Percentiles rank a stretch among this genome's conserved stretches.
Conservation (phyloP, 2,113 vertebrate genomes). For the Cepphus grylle region DNA sequence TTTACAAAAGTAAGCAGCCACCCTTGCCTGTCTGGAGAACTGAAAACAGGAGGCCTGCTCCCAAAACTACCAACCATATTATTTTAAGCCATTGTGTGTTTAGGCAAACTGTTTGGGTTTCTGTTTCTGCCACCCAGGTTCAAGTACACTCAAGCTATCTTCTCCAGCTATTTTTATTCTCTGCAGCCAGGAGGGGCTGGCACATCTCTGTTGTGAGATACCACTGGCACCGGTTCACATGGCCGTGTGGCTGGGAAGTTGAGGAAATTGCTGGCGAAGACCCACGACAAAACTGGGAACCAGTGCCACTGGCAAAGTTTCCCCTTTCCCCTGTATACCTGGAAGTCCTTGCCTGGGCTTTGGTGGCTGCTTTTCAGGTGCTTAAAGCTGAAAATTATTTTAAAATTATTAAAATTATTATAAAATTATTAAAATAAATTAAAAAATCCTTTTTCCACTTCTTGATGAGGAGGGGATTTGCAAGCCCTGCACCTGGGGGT, state of each 20-base stretch:
- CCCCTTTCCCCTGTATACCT: background rate
- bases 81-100: background rate
- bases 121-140: background rate
- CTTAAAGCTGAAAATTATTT: background rate
- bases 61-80: background rate
- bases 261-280: background rate
- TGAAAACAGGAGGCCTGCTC: background rate
- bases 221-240: background rate
- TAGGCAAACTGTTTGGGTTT: background rate
- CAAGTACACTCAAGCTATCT: background rate
- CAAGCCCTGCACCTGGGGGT: background rate
- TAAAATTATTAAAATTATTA: background rate
- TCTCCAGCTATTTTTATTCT: constrained; percentile 21
- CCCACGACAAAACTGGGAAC: background rate
- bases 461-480: background rate
- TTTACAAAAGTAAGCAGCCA: background rate
- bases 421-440: background rate
- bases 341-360: background rate
- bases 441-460: background rate
- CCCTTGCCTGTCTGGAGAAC: background rate
- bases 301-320: background rate
- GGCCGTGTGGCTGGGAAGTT: background rate
- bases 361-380: background rate
- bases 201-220: constrained; percentile 20
- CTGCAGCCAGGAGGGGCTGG: constrained; percentile 19